Base-by-base conservation (phyloP, 2,888 invertebrate species). In the Megamerina dolium region DNA sequence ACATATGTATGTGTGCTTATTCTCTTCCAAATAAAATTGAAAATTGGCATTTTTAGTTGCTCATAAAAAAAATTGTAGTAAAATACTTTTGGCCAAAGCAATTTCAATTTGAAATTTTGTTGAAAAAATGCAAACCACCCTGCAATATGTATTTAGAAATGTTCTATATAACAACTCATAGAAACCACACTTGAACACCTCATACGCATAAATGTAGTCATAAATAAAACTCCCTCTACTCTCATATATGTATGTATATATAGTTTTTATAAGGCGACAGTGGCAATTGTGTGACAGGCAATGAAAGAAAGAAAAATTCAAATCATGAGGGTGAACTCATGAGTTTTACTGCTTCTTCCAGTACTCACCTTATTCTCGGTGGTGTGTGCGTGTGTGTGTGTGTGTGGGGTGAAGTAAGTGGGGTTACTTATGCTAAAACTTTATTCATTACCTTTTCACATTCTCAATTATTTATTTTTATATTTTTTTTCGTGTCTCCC, bases 61-160 rank as follows among this genome's bases (percentile, higher is more conserved):
- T 46, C 49, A 58, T 59, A 61, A 61, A 61, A 60, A n/a, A n/a
- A n/a, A 47, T 50, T 37, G 3, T 29, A 36, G 31, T 37, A 37
- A 37, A 44, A 46, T 39, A 30, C 36, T 43, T 43, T 46, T n/a
- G 50, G 41, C 60, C 56, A 50, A n/a, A 56, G 56, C 54, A 63
- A 64, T 65, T 63, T 63, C 66, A 63, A 60, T 63, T 62, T 56
- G 60, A 58, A n/a, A n/a, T n/a, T 61, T 65, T 56, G 52, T 53
- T 54, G 53, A 50, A 51, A 48, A n/a, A n/a, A n/a, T n/a, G n/a
- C n/a, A n/a, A n/a, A n/a, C n/a, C n/a, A n/a, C n/a, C n/a, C n/a
- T n/a, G n/a, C n/a, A n/a, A n/a, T n/a, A n/a, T n/a, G n/a, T n/a
- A n/a, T n/a, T n/a, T n/a, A n/a, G n/a, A n/a, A n/a, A n/a, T n/a